A percentile compares a stretch with the other conserved stretches of the same genome.
These are phyloP conservation scores for Beris chalybata DNA, from an alignment of 2,888 invertebrate genomes.

Conservation along the genomic window DNA sequence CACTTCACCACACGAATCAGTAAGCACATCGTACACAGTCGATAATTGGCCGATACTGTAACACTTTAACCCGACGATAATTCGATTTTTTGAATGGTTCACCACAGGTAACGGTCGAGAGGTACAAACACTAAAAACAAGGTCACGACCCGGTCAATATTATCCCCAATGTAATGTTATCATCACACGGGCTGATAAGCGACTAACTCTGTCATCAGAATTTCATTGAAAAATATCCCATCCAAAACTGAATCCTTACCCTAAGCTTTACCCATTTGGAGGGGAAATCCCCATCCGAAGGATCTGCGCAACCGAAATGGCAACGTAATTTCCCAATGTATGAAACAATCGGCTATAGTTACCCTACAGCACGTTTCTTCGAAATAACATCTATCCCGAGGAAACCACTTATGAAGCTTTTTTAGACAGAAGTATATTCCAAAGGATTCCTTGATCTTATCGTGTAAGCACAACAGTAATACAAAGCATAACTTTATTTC, in stretches of 20 bases:
- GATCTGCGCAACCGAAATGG: slow-evolving; percentile 11
- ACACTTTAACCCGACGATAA: slow-evolving; percentile 24
- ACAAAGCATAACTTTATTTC: slow-evolving; percentile 9
- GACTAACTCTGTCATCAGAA: slow-evolving; percentile 4
- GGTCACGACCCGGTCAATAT: slow-evolving; percentile 5
- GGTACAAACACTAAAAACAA: not conserved
- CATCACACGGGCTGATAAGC: slow-evolving; percentile 30
- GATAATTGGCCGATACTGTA: not conserved
- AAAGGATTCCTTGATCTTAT: too few species aligned
- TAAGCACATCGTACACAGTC: slow-evolving; percentile 14
- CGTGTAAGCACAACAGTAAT: too few species aligned
- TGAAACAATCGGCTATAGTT: not conserved
- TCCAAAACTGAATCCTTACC: not conserved
- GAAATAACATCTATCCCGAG: too few species aligned
- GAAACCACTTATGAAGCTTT: too few species aligned
- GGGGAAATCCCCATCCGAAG: slow-evolving; percentile 1
- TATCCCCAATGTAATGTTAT: slow-evolving; percentile 17
- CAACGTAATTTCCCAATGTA: slow-evolving; percentile 23
- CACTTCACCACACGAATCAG: slow-evolving; percentile 5
- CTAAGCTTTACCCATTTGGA: not conserved
- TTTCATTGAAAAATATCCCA: too few species aligned
- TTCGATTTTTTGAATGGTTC: slow-evolving; percentile 24
- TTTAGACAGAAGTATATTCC: too few species aligned
- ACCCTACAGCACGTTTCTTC: not conserved
- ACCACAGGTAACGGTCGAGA: not conserved